These are phyloP conservation scores for Neoaliturus tenellus DNA, from an alignment of 2,888 invertebrate genomes.

Conservation along the genomic window DNA sequence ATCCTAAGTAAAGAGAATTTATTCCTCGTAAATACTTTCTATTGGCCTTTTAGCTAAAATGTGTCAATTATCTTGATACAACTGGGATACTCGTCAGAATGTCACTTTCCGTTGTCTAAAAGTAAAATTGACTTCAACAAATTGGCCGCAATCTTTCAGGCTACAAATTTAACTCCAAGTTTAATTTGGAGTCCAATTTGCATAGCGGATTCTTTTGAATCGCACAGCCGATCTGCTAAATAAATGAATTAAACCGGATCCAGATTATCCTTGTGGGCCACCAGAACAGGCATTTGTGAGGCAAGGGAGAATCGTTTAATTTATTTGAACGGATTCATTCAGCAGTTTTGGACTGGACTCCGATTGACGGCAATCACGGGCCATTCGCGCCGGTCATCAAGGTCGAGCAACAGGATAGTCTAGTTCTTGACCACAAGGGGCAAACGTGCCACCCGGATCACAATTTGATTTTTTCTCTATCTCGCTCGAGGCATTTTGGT, in stretches of 20 bases:
- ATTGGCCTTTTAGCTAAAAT: no score
- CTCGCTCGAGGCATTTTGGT: no score
- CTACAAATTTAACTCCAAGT: neutral
- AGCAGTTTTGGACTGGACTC: neutral
- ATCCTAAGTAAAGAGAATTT: no score
- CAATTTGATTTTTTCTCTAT: no score
- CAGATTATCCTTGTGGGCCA: neutral
- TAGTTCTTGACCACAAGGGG: neutral
- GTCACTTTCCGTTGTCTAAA: no score
- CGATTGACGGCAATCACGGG: neutral
- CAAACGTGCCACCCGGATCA: neutral
- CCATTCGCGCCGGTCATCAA: neutral
- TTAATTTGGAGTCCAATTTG: conserved; percentile 11
- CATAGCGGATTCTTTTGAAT: neutral
- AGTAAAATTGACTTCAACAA: no score
- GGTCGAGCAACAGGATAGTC: neutral
- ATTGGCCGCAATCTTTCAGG: neutral
- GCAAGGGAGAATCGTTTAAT: neutral
- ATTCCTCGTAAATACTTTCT: no score
- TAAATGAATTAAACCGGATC: conserved; percentile 3
- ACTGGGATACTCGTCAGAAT: no score
- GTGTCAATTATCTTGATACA: no score
- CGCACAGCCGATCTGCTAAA: neutral
- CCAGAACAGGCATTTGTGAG: neutral
- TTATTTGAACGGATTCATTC: neutral